A percentile compares a stretch with the other conserved stretches of the same genome.
phyloP scores from a whole-genome alignment of 92 coral and sea anemone genomes.

The Ricordea florida region DNA sequence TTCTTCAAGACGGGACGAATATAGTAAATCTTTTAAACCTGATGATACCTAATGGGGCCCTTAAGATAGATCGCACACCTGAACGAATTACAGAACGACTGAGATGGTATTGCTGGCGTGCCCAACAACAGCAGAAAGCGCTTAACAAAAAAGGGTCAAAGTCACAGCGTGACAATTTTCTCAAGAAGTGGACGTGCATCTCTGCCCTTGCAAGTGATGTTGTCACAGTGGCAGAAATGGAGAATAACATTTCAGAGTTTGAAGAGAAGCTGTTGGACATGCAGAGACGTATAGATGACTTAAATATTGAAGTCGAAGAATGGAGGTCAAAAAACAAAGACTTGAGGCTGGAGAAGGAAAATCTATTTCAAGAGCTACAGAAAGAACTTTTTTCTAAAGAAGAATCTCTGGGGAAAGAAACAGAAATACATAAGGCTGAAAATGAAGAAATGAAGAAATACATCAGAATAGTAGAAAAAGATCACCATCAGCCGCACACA shows the following conservation, averaged over 20 bases:
- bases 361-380: slow-evolving; percentile 20
- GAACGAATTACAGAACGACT: slow-evolving; percentile 3
- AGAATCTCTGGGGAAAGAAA: not conserved
- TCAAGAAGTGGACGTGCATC: slow-evolving; percentile 4
- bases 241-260: not conserved
- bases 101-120: slow-evolving; percentile 14
- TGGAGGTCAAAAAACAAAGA: slow-evolving; percentile 17
- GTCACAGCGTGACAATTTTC: not conserved
- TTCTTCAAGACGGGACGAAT: no score
- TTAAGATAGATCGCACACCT: slow-evolving; percentile 26
- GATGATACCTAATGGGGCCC: slow-evolving; percentile 26
- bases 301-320: slow-evolving; percentile 27
- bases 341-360: slow-evolving; percentile 23
- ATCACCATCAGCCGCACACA: not conserved
- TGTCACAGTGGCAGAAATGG: slow-evolving; percentile 21
- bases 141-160: slow-evolving; percentile 46
- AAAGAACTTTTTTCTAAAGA: not conserved
- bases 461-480: slow-evolving; percentile 7
- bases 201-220: slow-evolving; percentile 33
- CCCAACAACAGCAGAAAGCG: slow-evolving; percentile 6
- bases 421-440: not conserved
- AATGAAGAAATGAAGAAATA: slow-evolving; percentile 39
- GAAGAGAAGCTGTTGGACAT: not conserved
- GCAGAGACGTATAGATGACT: slow-evolving; percentile 11
- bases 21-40: slow-evolving; percentile 24